These are phyloP conservation scores for Pipistrellus pipistrellus DNA, from an alignment of 2,797 vertebrate species.

Conservation along the genomic window DNA sequence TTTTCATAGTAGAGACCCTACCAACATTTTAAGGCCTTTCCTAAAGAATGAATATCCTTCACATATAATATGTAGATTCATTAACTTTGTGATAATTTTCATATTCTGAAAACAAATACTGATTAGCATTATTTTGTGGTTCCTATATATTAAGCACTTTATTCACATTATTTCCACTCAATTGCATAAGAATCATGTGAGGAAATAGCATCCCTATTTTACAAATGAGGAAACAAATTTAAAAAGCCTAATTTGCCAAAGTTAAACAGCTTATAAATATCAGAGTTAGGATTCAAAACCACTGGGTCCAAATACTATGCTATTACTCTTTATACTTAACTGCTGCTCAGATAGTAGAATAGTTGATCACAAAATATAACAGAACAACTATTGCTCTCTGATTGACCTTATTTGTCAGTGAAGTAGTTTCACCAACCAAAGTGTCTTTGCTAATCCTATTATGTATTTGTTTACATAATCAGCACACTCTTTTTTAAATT, in stretches of 20 bases:
- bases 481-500: background rate
- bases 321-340: background rate
- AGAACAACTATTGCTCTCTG: background rate
- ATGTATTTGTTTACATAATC: background rate
- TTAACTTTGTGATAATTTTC: constrained; percentile 12
- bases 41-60: constrained; percentile 12
- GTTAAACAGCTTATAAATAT: background rate
- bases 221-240: background rate
- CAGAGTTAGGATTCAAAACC: constrained; percentile 18
- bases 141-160: background rate
- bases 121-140: background rate
- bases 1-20: background rate
- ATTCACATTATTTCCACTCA: constrained; percentile 15
- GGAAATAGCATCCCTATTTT: background rate
- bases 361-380: background rate
- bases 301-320: background rate
- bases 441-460: background rate
- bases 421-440: background rate
- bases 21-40: background rate
- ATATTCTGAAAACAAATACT: constrained; percentile 43
- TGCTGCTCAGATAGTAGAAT: background rate
- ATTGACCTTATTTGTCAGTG: constrained; percentile 12
- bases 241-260: background rate
- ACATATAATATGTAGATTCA: background rate
- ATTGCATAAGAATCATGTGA: background rate